phyloP scores from a whole-genome alignment of 2,797 vertebrate genomes.

The Neoniphon sammara region DNA sequence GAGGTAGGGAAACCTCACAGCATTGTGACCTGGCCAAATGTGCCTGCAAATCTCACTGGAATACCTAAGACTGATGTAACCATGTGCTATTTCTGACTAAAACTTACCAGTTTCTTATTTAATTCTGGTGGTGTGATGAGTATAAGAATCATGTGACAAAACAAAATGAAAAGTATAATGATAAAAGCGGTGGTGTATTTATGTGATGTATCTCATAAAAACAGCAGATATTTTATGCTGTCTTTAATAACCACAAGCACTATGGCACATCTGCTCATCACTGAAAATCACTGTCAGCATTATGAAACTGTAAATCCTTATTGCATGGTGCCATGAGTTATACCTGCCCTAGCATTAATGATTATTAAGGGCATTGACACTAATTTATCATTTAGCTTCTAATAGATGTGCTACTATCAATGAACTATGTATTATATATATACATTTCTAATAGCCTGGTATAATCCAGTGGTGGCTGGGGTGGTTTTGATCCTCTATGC shows the following conservation, averaged over 20 bases:
- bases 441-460: not conserved
- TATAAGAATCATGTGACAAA: no score
- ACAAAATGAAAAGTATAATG: no score
- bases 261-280: not conserved
- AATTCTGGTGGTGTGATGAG: no score
- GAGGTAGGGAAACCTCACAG: not conserved
- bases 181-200: no score
- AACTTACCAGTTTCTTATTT: no score
- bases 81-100: no score
- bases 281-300: not conserved
- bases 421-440: not conserved
- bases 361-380: not conserved
- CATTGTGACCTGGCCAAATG: no score
- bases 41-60: not conserved
- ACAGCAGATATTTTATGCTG: not conserved
- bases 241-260: not conserved
- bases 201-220: not conserved
- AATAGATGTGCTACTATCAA: not conserved
- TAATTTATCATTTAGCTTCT: not conserved
- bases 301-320: not conserved
- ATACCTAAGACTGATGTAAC: no score
- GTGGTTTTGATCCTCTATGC: not conserved
- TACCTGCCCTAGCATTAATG: not conserved
- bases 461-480: not conserved
- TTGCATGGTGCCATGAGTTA: no score